Evolutionary conservation across 2,797 vertebrate genomes (phyloP).

Genomic region (Sternarchorhynchus goeldii): DNA sequence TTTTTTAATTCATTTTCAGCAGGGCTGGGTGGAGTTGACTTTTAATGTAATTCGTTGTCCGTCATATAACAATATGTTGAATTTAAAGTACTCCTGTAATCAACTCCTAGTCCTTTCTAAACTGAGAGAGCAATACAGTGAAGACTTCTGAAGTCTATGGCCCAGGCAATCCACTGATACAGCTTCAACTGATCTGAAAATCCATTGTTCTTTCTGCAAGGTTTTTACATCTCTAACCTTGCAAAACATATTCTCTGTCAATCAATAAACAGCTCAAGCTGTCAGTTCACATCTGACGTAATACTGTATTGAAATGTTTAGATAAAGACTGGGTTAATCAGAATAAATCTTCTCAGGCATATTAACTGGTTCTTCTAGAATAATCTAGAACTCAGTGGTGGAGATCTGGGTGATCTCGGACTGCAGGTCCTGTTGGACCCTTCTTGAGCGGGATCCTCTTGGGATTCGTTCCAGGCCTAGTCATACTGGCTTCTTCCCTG

Average conservation of each 20-base stretch:
- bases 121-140: too few relatives aligned
- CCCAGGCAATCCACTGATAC: too few relatives aligned
- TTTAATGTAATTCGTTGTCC: background rate
- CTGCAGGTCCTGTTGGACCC: constrained; percentile 73
- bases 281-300: background rate
- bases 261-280: background rate
- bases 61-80: background rate
- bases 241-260: too few relatives aligned
- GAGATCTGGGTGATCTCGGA: constrained; percentile 82
- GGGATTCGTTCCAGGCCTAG: constrained; percentile 75
- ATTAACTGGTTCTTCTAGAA: background rate
- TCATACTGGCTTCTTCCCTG: constrained; percentile 82
- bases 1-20: too few relatives aligned
- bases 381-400: constrained; percentile 79
- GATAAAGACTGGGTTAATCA: background rate
- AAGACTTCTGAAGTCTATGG: too few relatives aligned
- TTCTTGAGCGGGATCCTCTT: constrained; percentile 63
- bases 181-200: background rate
- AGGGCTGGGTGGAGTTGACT: background rate
- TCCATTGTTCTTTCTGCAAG: background rate
- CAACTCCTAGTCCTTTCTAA: background rate
- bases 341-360: constrained; percentile 3
- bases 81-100: background rate
- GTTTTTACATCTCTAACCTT: background rate
- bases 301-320: background rate